Evolutionary conservation across 2,888 invertebrate species (phyloP).

Genomic region (Microplitis deprimator): DNA sequence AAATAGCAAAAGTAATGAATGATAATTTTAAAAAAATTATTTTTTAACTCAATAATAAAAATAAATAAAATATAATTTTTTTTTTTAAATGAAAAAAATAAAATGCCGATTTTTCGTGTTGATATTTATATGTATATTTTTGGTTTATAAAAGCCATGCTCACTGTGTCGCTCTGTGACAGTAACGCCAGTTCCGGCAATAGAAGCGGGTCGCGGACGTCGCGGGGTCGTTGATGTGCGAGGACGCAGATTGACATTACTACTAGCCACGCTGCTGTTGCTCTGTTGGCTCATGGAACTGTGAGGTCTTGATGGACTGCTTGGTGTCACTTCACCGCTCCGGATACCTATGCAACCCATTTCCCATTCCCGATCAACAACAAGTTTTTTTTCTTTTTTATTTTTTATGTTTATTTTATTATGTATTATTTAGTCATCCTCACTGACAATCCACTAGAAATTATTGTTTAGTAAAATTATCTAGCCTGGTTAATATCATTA

Average conservation of each 20-base stretch:
- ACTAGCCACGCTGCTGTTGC: slow-evolving; percentile 75
- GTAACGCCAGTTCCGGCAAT: slow-evolving; percentile 89
- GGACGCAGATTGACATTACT: slow-evolving; percentile 74
- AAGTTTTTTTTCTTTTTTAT: neutral
- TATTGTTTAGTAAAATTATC: slow-evolving; percentile 13
- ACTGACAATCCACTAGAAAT: neutral
- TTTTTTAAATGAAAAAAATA: too few species aligned
- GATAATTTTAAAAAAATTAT: too few species aligned
- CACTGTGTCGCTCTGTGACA: slow-evolving; percentile 71
- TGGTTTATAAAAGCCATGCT: slow-evolving; percentile 63
- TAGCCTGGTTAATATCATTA: too few species aligned
- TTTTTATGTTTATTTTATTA: neutral
- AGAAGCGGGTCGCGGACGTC: slow-evolving; percentile 85
- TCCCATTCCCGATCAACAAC: slow-evolving; percentile 18
- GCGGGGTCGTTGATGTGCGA: slow-evolving; percentile 75
- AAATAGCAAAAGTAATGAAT: slow-evolving; percentile 7
- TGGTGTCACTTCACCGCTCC: slow-evolving; percentile 84
- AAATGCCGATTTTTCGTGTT: too few species aligned
- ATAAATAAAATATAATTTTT: too few species aligned
- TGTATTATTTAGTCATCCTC: neutral
- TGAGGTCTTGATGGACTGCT: slow-evolving; percentile 86
- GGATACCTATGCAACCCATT: slow-evolving; percentile 74
- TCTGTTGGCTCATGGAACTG: slow-evolving; percentile 86
- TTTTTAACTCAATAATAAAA: too few species aligned
- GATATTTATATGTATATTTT: neutral